A percentile compares a stretch with the other conserved stretches of the same genome.
These are phyloP conservation scores for Takifugu bimaculatus DNA, from an alignment of 2,113 vertebrate genomes.

Conservation along the genomic window DNA sequence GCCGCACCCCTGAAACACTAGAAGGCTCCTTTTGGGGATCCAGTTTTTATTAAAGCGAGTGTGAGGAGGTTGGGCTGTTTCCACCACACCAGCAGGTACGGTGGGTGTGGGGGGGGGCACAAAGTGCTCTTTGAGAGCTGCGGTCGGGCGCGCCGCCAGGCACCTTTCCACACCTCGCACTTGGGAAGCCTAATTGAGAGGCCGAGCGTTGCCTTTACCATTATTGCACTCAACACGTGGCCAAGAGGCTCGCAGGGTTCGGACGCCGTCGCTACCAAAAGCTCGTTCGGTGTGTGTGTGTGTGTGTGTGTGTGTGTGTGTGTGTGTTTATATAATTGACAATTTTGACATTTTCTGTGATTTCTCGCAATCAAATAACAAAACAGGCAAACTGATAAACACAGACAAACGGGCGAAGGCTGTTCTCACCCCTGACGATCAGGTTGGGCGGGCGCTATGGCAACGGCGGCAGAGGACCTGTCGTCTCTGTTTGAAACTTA, in stretches of 20 bases:
- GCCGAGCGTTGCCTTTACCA: conserved; percentile 60
- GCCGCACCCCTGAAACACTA: conserved; percentile 71
- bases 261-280: conserved; percentile 47
- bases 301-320: conserved; percentile 12
- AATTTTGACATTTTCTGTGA: not conserved
- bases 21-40: conserved; percentile 73
- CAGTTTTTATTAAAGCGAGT: conserved; percentile 82
- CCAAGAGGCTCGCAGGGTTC: conserved; percentile 54
- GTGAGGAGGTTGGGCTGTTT: conserved; percentile 71
- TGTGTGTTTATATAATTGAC: conserved; percentile 6
- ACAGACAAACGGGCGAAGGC: conserved; percentile 29
- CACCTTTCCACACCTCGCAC: conserved; percentile 79
- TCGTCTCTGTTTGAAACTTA: no score
- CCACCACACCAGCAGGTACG: conserved; percentile 77
- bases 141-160: conserved; percentile 77
- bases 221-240: conserved; percentile 69
- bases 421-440: conserved; percentile 38
- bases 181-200: conserved; percentile 72
- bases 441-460: not conserved
- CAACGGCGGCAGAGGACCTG: no score
- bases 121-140: conserved; percentile 81
- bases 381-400: conserved; percentile 29
- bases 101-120: conserved; percentile 67
- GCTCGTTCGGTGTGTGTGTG: conserved; percentile 10
- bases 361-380: conserved; percentile 24